Percentiles rank a stretch among this genome's conserved stretches.
Conservation (phyloP, 2,888 invertebrate species). For the Lapara coniferarum region DNA sequence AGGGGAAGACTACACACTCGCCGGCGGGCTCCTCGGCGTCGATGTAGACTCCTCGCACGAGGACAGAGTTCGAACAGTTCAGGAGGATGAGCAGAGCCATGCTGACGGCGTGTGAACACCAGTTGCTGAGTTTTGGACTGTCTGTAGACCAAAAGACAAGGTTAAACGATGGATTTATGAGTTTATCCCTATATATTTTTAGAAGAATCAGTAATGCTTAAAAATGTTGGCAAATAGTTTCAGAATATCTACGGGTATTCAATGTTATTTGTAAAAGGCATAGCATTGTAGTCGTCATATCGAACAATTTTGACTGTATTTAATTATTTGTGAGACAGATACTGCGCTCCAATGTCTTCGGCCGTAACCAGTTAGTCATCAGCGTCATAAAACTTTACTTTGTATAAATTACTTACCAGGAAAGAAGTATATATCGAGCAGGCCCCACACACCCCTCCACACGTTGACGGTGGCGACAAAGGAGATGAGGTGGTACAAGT, state of each 20-base stretch:
- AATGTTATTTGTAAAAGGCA: too few species aligned
- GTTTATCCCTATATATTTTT: too few species aligned
- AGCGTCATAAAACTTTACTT: slow-evolving; percentile 12
- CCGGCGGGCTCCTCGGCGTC: slow-evolving; percentile 93
- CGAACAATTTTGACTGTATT: too few species aligned
- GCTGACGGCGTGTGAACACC: slow-evolving; percentile 90
- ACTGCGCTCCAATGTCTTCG: too few species aligned
- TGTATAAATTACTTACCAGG: slow-evolving; percentile 84
- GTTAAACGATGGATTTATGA: not conserved
- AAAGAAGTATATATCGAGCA: slow-evolving; percentile 90
- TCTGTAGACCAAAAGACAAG: slow-evolving; percentile 75
- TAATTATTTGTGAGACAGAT: too few species aligned
- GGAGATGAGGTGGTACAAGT: slow-evolving; percentile 89
- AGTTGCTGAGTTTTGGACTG: slow-evolving; percentile 88
- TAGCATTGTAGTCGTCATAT: too few species aligned
- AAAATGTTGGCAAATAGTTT: too few species aligned
- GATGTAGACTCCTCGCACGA: slow-evolving; percentile 94
- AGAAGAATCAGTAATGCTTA: too few species aligned
- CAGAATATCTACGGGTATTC: too few species aligned
- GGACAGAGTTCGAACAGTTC: slow-evolving; percentile 93
- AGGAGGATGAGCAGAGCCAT: slow-evolving; percentile 89
- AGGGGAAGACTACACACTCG: slow-evolving; percentile 92
- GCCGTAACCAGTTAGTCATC: too few species aligned
- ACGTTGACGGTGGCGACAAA: slow-evolving; percentile 93
- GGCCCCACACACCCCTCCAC: slow-evolving; percentile 94